Base-by-base conservation (phyloP, 2,888 invertebrate species). In the Sesia bembeciformis region DNA sequence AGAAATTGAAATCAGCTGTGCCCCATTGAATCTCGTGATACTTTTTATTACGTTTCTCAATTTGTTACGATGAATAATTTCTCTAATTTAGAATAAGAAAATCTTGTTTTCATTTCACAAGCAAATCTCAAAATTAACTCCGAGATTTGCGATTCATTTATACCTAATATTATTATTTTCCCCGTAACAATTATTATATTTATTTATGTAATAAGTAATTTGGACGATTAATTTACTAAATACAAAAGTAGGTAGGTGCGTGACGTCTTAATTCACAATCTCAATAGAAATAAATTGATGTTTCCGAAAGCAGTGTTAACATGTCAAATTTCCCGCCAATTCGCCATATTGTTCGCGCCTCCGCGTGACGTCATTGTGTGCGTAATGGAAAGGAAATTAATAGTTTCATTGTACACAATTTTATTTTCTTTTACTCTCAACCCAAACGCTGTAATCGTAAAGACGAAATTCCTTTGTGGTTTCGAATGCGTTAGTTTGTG, bases 371-470 rank as follows among this genome's bases (percentile, higher is more conserved):
- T 78, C 74, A 82, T 84, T 86, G 80, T 85, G 66, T 60, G 60
- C 56, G 72, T 78, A 81, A 84, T 82, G 76, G 77, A 80, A 79
- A 80, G 84, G 84, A 85, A 85, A 86, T 85, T 79, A 80, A 78
- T 83, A 81, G 82, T 83, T 77, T 73, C 72, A 65, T 66, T 66
- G 61, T 64, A 68, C 68, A 73, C 67, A 64, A 58, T 53, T 61
- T 56, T 53, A 58, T 53, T 56, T 56, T 40, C 56, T 53, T 49
- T 43, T 40, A 8, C 53, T 38, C 42, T 54, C 56, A 49, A 54
- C 58, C 63, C 66, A 71, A 67, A 56, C 0, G 0, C 0, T 3
- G 23, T 39, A 3, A 1, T 0, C 39, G 64, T 69, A 76, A 62
- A 62, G 65, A 52, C 52, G 53, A 62, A 60, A 65, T 66, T 71